Percentiles rank a stretch among this genome's conserved stretches.
Evolutionary conservation across 2,797 vertebrate species (phyloP).

Genomic region (Myotis myotis): DNA sequence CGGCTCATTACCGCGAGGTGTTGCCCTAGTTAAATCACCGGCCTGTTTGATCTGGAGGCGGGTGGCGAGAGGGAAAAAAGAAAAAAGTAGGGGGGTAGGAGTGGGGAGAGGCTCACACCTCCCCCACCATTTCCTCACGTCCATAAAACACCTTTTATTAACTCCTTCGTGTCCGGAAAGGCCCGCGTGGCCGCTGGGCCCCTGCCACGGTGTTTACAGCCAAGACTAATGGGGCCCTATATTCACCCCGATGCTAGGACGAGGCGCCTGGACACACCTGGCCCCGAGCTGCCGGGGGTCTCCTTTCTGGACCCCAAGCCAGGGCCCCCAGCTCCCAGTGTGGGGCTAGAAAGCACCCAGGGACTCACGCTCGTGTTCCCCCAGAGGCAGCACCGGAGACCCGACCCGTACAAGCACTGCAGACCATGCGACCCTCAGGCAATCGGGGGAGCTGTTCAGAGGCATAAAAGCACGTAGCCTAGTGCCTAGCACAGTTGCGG

Average conservation of each 20-base stretch:
- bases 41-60: constrained; percentile 74
- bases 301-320: neutral
- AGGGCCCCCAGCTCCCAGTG: neutral
- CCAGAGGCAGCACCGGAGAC: neutral
- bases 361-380: neutral
- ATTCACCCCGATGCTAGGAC: constrained; percentile 26
- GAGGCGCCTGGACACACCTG: neutral
- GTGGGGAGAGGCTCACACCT: constrained; percentile 63
- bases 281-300: neutral
- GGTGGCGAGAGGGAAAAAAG: constrained; percentile 63
- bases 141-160: constrained; percentile 78
- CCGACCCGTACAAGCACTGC: neutral
- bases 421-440: neutral
- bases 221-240: constrained; percentile 52
- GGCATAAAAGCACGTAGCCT: neutral
- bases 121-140: constrained; percentile 56
- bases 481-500: neutral
- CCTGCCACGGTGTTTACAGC: constrained; percentile 63
- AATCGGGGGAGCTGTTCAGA: neutral
- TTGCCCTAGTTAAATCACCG: constrained; percentile 74
- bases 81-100: constrained; percentile 23
- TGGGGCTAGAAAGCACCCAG: neutral
- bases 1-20: constrained; percentile 73
- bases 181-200: constrained; percentile 26
- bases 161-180: constrained; percentile 72